Evolutionary conservation across 2,888 invertebrate species (phyloP), one percentile per base, ranked within the genome.

Genomic region (Elmis aenea): DNA sequence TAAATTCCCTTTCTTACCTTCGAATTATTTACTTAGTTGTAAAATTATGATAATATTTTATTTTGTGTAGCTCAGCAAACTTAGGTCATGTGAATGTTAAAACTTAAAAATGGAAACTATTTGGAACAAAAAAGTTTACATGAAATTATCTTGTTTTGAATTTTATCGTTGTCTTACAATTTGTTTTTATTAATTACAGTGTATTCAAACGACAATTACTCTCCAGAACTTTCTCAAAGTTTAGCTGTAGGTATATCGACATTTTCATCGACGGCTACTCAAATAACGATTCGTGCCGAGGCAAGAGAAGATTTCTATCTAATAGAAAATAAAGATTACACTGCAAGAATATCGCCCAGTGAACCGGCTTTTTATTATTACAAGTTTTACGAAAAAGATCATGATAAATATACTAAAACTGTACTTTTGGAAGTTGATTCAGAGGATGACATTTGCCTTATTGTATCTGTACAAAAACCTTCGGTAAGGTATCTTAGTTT

Each of bases 391-490:
- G 5, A 18, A 18, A 18, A 6, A 18, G 8, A 18, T 5, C 5
- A 5, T 5, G 18, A 18, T 5, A 6, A 18, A 5, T 18, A 5
- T 6, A 5, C 18, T 18, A 18, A 5, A 6, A 18, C 18, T 18
- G 18, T 18, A 18, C 5, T 18, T 5, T 18, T 18, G 8, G 18
- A 18, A 5, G 8, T 18, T 18, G 18, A 18, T 5, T 18, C 18
- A 18, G 18, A 18, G 18, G 18, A 18, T 18, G 18, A 18, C 18
- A 18, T 18, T 18, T 18, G 18, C 8, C 8, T 18, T 5, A 18
- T 6, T 18, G 18, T 18, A 5, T 88, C 88, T 0, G 77, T 90
- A 50, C 89, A 91, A 63, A 79, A 83, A 53, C 77, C 77, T 47
- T 75, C 77, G 56, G 83, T 83, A 57, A 73, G 73, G 68, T 27